Evolutionary conservation across 2,888 invertebrate genomes (phyloP).

Genomic region (Acleris cristana): DNA sequence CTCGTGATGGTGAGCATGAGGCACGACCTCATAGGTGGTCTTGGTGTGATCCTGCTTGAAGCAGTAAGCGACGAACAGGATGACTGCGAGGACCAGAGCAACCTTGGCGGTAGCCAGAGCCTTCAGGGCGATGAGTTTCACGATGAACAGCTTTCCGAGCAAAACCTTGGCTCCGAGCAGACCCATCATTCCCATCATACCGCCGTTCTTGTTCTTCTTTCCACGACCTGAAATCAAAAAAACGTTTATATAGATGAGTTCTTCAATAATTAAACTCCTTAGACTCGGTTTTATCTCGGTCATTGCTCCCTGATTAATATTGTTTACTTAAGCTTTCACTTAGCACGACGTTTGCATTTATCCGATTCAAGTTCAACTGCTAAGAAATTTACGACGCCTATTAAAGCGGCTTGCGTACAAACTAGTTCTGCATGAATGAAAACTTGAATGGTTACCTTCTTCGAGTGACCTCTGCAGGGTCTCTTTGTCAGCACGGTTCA

Average conservation of each 20-base stretch:
- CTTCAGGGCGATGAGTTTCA: slow-evolving; percentile 92
- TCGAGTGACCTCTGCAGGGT: slow-evolving; percentile 91
- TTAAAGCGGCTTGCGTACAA: slow-evolving; percentile 3
- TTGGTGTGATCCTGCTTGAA: slow-evolving; percentile 74
- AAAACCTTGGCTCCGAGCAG: slow-evolving; percentile 79
- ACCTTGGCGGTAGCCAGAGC: slow-evolving; percentile 92
- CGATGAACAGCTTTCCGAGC: slow-evolving; percentile 86
- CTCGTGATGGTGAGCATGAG: slow-evolving; percentile 81
- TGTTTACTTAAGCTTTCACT: slow-evolving; percentile 33
- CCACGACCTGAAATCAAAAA: slow-evolving; percentile 85
- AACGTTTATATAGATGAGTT: neutral
- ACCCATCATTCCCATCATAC: slow-evolving; percentile 87
- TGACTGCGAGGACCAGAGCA: slow-evolving; percentile 88
- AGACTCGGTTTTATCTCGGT: slow-evolving; percentile 8
- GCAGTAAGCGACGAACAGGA: slow-evolving; percentile 83
- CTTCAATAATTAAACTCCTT: neutral
- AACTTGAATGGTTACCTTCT: slow-evolving; percentile 85
- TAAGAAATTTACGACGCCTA: slow-evolving; percentile 27
- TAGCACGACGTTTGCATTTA: slow-evolving; percentile 31
- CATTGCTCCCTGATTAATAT: slow-evolving; percentile 29
- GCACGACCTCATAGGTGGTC: slow-evolving; percentile 77
- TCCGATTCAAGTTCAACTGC: slow-evolving; percentile 19
- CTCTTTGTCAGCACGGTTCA: slow-evolving; percentile 88
- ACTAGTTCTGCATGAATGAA: slow-evolving; percentile 24
- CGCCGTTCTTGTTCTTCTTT: slow-evolving; percentile 88